These are phyloP conservation scores for Bubo scandiacus DNA, from an alignment of 2,113 vertebrate genomes.

Conservation along the genomic window DNA sequence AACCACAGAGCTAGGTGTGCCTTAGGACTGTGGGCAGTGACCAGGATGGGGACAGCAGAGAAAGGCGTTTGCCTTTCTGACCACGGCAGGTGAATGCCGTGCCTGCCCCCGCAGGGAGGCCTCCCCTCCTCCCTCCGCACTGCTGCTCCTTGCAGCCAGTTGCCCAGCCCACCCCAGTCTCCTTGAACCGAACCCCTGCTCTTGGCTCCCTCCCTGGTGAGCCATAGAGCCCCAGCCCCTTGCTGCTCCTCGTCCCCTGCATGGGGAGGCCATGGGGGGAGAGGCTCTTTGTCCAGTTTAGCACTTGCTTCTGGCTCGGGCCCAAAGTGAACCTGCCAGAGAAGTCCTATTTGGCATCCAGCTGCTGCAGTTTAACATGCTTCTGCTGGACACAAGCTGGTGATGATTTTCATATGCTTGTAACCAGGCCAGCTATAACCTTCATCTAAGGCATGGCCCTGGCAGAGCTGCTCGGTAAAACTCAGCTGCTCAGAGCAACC, in stretches of 20 bases:
- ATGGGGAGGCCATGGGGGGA: not conserved
- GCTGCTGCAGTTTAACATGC: not conserved
- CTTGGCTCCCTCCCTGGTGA: not conserved
- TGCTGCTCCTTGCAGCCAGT: not conserved
- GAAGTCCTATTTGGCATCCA: not conserved
- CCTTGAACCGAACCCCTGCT: not conserved
- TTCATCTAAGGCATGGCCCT: not conserved
- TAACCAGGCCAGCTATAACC: not conserved
- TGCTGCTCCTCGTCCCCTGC: not conserved
- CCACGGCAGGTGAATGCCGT: not conserved
- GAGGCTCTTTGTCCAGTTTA: not conserved
- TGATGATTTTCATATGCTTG: not conserved
- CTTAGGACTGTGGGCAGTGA: not conserved
- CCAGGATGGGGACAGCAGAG: not conserved
- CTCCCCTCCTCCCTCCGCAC: rapidly evolving
- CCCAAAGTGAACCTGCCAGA: not conserved
- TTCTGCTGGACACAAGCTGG: not conserved
- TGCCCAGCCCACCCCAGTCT: not conserved
- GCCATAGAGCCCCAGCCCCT: not conserved
- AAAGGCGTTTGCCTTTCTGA: not conserved
- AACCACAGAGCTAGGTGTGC: not conserved
- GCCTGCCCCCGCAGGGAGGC: not conserved
- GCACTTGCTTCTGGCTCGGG: not conserved
- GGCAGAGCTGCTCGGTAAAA: not conserved
- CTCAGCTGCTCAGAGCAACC: not conserved